These are phyloP conservation scores for Aeoliscus strigatus DNA, from an alignment of 2,797 vertebrate genomes.

Conservation along the genomic window DNA sequence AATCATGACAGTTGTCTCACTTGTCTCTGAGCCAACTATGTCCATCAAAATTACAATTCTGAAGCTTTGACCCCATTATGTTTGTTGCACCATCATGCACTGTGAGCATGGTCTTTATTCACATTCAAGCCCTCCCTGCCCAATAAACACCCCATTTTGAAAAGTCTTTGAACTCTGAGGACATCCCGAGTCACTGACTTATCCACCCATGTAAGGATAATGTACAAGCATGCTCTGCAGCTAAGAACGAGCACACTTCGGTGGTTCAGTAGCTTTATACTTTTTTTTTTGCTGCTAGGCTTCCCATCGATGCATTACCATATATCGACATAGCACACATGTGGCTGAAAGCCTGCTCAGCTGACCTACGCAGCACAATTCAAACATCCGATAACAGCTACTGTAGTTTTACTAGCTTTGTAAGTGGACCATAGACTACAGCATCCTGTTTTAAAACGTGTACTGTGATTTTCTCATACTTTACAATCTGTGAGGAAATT, in stretches of 20 bases:
- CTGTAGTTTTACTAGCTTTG: neutral
- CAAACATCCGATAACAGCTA: constrained; percentile 9
- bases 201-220: constrained; percentile 40
- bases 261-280: constrained; percentile 20
- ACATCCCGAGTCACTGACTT: constrained; percentile 16
- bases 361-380: constrained; percentile 7
- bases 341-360: constrained; percentile 10
- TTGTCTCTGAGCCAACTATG: no score
- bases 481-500: no score
- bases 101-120: constrained; percentile 8
- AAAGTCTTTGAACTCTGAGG: constrained; percentile 27
- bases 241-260: constrained; percentile 31
- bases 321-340: constrained; percentile 41
- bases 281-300: constrained; percentile 18
- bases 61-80: no score
- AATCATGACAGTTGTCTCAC: no score
- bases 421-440: neutral
- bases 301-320: constrained; percentile 20
- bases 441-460: no score
- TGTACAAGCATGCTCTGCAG: constrained; percentile 20
- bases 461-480: no score
- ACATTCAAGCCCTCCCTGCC: no score
- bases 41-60: no score
- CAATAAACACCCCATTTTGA: constrained; percentile 13
- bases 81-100: neutral